Percentiles rank a stretch among this genome's conserved stretches.
These are phyloP conservation scores for Castor canadensis DNA, from an alignment of 2,113 vertebrate genomes.

Conservation along the genomic window DNA sequence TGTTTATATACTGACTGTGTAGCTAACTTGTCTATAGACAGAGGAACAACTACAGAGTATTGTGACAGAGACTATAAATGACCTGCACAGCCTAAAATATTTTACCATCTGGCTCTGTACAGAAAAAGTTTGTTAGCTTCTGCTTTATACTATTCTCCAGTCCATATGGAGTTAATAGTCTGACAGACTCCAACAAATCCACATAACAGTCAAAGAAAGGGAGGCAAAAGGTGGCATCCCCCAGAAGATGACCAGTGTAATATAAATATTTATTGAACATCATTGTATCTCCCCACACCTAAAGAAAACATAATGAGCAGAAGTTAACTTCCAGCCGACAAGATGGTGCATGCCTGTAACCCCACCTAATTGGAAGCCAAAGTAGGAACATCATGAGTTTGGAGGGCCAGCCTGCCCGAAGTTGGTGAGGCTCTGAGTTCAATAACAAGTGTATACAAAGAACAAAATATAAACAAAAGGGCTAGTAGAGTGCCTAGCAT, in stretches of 20 bases:
- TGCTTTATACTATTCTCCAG: constrained; percentile 37
- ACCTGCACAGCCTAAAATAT: not conserved
- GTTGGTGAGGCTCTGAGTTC: no score
- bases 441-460: no score
- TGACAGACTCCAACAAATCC: not conserved
- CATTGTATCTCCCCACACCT: not conserved
- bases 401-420: no score
- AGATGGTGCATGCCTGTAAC: not conserved
- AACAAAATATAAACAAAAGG: no score
- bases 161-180: not conserved
- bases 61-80: constrained; percentile 15
- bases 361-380: not conserved
- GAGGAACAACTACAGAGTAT: not conserved
- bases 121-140: constrained; percentile 33
- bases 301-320: constrained; percentile 1
- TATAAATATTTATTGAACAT: not conserved
- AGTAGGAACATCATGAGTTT: no score
- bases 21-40: not conserved
- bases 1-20: not conserved
- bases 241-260: constrained; percentile 7
- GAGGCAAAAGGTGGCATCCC: not conserved
- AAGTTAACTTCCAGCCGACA: not conserved
- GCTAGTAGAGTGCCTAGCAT: no score
- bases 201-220: not conserved
- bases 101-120: constrained; percentile 16